phyloP scores from a whole-genome alignment of 2,888 invertebrate genomes.

The Euproctis similis region DNA sequence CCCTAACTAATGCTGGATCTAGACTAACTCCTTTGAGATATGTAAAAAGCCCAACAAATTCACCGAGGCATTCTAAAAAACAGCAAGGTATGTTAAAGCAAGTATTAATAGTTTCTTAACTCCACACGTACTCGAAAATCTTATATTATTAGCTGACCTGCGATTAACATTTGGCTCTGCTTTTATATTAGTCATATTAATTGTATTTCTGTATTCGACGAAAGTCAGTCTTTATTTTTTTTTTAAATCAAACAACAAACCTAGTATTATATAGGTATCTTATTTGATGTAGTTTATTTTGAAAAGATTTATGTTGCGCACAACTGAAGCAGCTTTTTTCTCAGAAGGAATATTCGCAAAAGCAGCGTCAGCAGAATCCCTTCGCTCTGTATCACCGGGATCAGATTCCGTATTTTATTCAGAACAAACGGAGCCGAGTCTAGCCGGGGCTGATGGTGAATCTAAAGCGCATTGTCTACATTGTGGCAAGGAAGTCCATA shows the following conservation, averaged over 20 bases:
- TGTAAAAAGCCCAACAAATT: conserved; percentile 64
- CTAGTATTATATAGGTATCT: background rate
- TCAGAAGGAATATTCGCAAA: conserved; percentile 77
- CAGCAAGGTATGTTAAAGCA: conserved; percentile 61
- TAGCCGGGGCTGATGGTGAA: conserved; percentile 71
- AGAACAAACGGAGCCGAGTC: conserved; percentile 79
- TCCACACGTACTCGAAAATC: too few relatives aligned
- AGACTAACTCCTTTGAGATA: conserved; percentile 66
- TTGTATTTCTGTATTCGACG: too few relatives aligned
- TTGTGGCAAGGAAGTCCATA: conserved; percentile 87
- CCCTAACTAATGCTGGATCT: conserved; percentile 66
- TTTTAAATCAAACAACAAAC: background rate
- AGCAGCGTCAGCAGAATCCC: conserved; percentile 89
- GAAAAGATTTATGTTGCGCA: background rate
- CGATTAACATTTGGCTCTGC: too few relatives aligned
- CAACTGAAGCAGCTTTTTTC: conserved; percentile 13
- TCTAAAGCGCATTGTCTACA: conserved; percentile 84
- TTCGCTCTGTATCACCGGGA: conserved; percentile 92
- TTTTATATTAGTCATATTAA: too few relatives aligned
- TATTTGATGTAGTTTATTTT: too few relatives aligned
- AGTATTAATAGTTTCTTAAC: conserved; percentile 1
- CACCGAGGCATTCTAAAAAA: conserved; percentile 69
- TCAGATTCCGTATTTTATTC: conserved; percentile 94
- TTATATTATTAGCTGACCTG: too few relatives aligned
- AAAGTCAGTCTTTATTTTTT: too few relatives aligned